These are phyloP conservation scores for Philopotamus ludificatus DNA, from an alignment of 1,140 invertebrate species.

Conservation along the genomic window DNA sequence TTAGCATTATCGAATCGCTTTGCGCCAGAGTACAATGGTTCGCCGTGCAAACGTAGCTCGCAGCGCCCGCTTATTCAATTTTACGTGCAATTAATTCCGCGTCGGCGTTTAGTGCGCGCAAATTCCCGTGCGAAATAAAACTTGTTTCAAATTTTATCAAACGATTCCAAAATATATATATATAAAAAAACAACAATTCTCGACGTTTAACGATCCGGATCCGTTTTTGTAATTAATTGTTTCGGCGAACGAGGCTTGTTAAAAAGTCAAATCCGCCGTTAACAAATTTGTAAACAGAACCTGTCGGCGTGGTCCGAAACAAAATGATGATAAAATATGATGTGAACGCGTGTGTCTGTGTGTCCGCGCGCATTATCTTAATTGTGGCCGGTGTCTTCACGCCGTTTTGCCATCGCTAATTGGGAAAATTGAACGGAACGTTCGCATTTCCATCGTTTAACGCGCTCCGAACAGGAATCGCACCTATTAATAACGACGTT, in stretches of 20 bases:
- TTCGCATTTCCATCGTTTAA: no score
- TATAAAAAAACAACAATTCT: not conserved
- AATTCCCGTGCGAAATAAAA: slow-evolving; percentile 18
- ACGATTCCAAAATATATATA: no score
- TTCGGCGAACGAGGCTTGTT: not conserved
- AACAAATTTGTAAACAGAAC: not conserved
- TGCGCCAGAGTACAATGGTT: no score
- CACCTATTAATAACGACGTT: no score
- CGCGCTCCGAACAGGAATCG: no score
- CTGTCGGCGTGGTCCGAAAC: not conserved
- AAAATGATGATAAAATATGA: not conserved
- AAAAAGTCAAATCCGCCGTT: no score
- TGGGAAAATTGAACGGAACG: not conserved
- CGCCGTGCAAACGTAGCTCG: not conserved
- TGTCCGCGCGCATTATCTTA: not conserved
- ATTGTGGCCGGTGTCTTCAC: not conserved
- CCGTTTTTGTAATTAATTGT: not conserved
- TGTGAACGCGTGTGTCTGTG: not conserved
- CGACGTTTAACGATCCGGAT: not conserved
- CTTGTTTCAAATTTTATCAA: slow-evolving; percentile 17
- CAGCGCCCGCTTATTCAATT: not conserved
- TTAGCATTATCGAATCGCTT: no score
- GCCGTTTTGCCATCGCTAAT: not conserved
- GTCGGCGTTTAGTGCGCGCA: not conserved
- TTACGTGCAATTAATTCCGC: slow-evolving; percentile 24